phyloP scores from a whole-genome alignment of 2,888 invertebrate species.

The Antitype chi region DNA sequence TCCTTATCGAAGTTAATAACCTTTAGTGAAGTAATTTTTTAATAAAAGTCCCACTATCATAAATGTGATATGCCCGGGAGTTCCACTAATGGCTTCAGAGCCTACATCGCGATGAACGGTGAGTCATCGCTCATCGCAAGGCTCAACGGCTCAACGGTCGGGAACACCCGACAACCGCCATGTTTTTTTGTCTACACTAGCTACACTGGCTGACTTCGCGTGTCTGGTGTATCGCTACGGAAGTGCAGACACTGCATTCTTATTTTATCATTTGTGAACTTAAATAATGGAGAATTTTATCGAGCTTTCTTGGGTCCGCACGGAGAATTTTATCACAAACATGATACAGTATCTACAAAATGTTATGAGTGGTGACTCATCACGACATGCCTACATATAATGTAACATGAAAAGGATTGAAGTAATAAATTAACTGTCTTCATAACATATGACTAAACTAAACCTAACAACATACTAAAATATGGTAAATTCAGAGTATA shows the following conservation, averaged over 20 bases:
- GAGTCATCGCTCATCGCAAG: conserved; percentile 39
- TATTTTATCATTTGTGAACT: conserved; percentile 29
- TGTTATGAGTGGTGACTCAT: conserved; percentile 4
- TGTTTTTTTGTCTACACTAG: conserved; percentile 38
- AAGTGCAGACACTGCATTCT: conserved; percentile 36
- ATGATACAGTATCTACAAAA: background rate
- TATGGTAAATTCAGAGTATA: background rate
- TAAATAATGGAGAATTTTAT: conserved; percentile 16
- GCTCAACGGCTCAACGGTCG: conserved; percentile 29
- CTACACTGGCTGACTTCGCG: conserved; percentile 19
- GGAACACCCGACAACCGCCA: conserved; percentile 28
- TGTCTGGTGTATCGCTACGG: conserved; percentile 31
- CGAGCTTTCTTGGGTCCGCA: background rate
- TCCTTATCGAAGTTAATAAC: background rate
- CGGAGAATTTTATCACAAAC: background rate
- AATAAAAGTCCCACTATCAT: background rate
- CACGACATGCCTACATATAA: background rate
- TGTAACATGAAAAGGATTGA: background rate
- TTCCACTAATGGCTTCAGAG: conserved; percentile 12
- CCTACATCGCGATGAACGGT: conserved; percentile 17
- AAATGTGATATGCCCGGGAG: background rate
- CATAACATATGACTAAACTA: background rate
- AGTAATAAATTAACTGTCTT: too few relatives aligned
- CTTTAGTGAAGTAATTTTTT: background rate
- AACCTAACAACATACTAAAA: background rate